Percentiles rank a stretch among this genome's conserved stretches.
These are phyloP conservation scores for Anolis carolinensis DNA, from an alignment of 2,113 vertebrate species.

Conservation along the genomic window DNA sequence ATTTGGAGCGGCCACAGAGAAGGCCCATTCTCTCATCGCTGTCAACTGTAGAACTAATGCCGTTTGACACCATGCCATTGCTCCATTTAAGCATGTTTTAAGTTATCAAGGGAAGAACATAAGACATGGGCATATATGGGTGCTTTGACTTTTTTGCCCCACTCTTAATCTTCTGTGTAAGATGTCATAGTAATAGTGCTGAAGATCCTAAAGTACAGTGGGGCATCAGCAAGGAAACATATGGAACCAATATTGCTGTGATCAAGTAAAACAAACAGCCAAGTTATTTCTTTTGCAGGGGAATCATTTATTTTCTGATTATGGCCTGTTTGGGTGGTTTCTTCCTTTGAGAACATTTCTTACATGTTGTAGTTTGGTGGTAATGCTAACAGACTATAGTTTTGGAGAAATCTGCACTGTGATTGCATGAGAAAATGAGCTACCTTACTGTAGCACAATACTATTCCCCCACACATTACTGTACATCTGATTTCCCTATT, in stretches of 20 bases:
- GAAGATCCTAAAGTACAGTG: neutral
- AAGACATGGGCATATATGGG: neutral
- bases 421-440: constrained; percentile 3
- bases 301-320: neutral
- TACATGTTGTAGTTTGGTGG: neutral
- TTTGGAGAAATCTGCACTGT: constrained; percentile 7
- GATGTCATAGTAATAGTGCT: neutral
- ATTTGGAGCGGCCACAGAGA: too few relatives aligned
- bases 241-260: neutral
- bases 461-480: neutral
- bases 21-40: too few relatives aligned
- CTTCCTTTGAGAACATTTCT: neutral
- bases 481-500: constrained; percentile 50
- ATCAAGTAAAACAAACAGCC: neutral
- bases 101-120: too few relatives aligned
- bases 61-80: too few relatives aligned
- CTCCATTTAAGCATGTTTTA: neutral
- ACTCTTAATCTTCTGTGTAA: neutral
- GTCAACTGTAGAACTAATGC: too few relatives aligned
- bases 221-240: neutral
- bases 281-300: neutral
- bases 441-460: neutral
- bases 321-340: neutral
- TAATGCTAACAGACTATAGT: constrained; percentile 23
- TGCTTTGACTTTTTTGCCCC: neutral